These are phyloP conservation scores for Telenomus remus DNA, from an alignment of 1,140 invertebrate species.

Conservation along the genomic window DNA sequence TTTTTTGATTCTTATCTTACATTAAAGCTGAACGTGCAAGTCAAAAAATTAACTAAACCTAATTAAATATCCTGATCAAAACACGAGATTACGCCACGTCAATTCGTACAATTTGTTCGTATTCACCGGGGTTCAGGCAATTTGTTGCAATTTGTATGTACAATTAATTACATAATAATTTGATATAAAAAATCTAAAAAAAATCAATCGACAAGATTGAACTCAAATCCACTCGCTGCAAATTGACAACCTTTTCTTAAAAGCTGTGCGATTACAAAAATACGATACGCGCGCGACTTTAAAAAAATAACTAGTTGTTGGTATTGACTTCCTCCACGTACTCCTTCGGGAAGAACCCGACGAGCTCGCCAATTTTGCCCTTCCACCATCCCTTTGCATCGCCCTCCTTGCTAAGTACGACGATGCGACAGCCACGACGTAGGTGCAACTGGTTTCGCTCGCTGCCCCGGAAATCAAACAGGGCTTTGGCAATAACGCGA, in stretches of 20 bases:
- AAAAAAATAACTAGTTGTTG: conserved; percentile 57
- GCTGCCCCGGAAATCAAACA: conserved; percentile 84
- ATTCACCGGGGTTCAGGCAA: not conserved
- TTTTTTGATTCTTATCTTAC: too few relatives aligned
- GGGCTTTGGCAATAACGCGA: conserved; percentile 83
- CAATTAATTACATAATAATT: conserved; percentile 23
- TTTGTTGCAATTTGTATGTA: conserved; percentile 10
- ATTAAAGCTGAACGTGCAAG: too few relatives aligned
- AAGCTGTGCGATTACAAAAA: conserved; percentile 32
- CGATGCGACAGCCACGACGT: conserved; percentile 85
- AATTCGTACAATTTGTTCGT: too few relatives aligned
- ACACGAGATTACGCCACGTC: too few relatives aligned
- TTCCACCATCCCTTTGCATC: conserved; percentile 90
- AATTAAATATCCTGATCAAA: too few relatives aligned
- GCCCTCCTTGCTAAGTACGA: conserved; percentile 85
- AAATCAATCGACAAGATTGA: conserved; percentile 10
- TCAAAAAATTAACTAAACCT: too few relatives aligned
- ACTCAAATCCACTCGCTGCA: not conserved
- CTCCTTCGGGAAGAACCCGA: conserved; percentile 81
- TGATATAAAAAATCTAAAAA: not conserved
- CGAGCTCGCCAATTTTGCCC: conserved; percentile 80
- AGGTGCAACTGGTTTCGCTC: conserved; percentile 87
- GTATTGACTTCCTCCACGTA: conserved; percentile 76
- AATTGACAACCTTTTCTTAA: conserved; percentile 5
- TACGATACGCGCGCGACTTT: conserved; percentile 13